phyloP scores from a whole-genome alignment of 2,888 invertebrate species.

The Brenthis daphne region DNA sequence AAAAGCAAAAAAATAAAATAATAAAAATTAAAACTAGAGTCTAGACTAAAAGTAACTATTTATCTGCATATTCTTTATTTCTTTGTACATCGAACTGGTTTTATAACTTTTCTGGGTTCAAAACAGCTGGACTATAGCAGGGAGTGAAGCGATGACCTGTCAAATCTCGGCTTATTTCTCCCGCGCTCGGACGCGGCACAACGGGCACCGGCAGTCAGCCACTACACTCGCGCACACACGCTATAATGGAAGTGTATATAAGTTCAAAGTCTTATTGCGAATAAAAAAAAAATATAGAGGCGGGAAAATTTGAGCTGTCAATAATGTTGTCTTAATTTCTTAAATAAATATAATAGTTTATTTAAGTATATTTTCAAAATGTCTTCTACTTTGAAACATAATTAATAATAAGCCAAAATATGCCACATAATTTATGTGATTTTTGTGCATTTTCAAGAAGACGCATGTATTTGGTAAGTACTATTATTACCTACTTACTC shows the following conservation, averaged over 20 bases:
- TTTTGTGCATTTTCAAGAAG: conserved; percentile 54
- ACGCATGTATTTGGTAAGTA: conserved; percentile 67
- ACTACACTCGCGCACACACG: conserved; percentile 45
- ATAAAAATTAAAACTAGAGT: too few relatives aligned
- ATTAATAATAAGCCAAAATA: conserved; percentile 34
- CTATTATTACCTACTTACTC: background rate
- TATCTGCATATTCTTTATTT: too few relatives aligned
- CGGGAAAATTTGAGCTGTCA: conserved; percentile 36
- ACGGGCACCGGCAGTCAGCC: conserved; percentile 52
- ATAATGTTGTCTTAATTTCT: conserved; percentile 25
- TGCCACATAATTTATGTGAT: conserved; percentile 51
- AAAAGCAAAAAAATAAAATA: too few relatives aligned
- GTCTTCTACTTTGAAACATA: conserved; percentile 10
- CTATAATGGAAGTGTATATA: conserved; percentile 33
- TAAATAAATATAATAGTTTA: conserved; percentile 26
- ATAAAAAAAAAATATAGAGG: conserved; percentile 27
- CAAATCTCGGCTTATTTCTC: conserved; percentile 48
- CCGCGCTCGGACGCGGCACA: conserved; percentile 43
- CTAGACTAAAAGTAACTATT: too few relatives aligned
- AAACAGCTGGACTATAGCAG: conserved; percentile 39
- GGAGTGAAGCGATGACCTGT: conserved; percentile 49
- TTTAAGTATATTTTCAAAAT: background rate
- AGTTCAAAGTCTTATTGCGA: conserved; percentile 22
- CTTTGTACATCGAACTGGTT: conserved; percentile 16
- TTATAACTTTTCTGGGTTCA: conserved; percentile 13